Base-by-base conservation (phyloP, 2,797 vertebrate genomes). In the Danionella dracula region DNA sequence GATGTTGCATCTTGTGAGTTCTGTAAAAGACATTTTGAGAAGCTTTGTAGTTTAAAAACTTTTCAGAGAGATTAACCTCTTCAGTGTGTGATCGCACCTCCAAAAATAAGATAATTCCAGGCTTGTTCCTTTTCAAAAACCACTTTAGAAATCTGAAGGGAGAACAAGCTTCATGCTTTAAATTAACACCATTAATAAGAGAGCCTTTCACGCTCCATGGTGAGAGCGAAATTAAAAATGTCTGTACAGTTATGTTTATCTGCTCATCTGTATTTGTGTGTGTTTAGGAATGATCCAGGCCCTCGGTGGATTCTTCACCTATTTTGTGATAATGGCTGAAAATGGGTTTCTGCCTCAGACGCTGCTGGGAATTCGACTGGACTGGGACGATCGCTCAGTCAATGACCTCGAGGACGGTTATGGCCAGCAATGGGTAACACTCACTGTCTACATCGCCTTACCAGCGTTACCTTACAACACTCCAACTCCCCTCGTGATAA, bases 271-370 rank as follows among this genome's bases (percentile, higher is more conserved):
- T 29, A 16, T 21, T 17, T 42, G 8, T 46, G 45, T 57, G 19
- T 63, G 19, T 59, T 13, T 46, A 97, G 95, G 95, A 8, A 97
- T 98, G 95, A 93, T 97, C 60, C 95, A 97, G 81, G 94, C 95
- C 0, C 80, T 94, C 41, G 94, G 81, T 0, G 95, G 94, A 1
- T 97, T 98, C 72, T 98, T 98, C 83, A 92, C 93, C 16, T 98
- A 98, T 78, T 97, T 96, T 48, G 94, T 98, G 76, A 97, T 98
- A 77, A 74, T 98, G 93, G 90, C 93, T 0, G 95, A 98, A 79
- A 97, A 96, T 0, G 95, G 95, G 0, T 98, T 98, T 82, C 79
- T 85, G 37, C 94, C 93, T 0, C 1, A 11, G 0, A 68, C 55
- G 0, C 77, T 97, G 54, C 34, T 93, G 42, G 93, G 93, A 1